Conservation (phyloP, 2,888 invertebrate genomes). For the Melikaiella ostensackeni region DNA sequence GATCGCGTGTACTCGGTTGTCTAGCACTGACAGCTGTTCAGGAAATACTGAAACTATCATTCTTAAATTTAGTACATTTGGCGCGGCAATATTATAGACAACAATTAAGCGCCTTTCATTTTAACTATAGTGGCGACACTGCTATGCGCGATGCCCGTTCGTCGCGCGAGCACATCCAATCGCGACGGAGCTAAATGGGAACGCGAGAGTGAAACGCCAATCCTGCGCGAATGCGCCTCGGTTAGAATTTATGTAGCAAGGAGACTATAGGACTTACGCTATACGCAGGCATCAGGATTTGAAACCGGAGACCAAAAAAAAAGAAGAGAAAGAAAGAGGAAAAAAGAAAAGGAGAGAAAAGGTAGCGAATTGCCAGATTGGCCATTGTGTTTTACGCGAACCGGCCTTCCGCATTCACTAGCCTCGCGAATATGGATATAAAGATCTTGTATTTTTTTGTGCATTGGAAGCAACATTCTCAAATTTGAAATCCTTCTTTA, state of each 20-base stretch:
- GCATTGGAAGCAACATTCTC: no score
- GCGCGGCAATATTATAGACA: slow-evolving; percentile 68
- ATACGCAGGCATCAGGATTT: neutral
- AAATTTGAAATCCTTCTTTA: no score
- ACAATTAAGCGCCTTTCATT: slow-evolving; percentile 76
- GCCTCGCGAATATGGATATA: neutral
- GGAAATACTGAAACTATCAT: slow-evolving; percentile 76
- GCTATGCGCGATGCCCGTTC: slow-evolving; percentile 65
- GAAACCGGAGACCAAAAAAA: neutral
- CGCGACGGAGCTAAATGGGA: slow-evolving; percentile 71
- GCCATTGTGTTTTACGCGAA: slow-evolving; percentile 24
- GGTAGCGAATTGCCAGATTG: slow-evolving; percentile 5
- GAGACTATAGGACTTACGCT: neutral
- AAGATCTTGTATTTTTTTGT: neutral
- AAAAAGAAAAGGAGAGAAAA: slow-evolving; percentile 1
- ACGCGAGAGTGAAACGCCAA: slow-evolving; percentile 75
- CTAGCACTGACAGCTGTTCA: slow-evolving; percentile 77
- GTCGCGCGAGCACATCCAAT: slow-evolving; percentile 61
- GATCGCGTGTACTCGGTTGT: slow-evolving; percentile 63
- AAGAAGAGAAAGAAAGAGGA: neutral
- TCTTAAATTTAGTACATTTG: slow-evolving; percentile 71
- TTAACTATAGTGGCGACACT: slow-evolving; percentile 73
- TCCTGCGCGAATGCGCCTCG: slow-evolving; percentile 59
- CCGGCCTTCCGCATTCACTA: slow-evolving; percentile 20
- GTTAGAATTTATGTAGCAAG: slow-evolving; percentile 55